Conservation (phyloP, 2,797 vertebrate genomes). For the Lacerta viridis region DNA sequence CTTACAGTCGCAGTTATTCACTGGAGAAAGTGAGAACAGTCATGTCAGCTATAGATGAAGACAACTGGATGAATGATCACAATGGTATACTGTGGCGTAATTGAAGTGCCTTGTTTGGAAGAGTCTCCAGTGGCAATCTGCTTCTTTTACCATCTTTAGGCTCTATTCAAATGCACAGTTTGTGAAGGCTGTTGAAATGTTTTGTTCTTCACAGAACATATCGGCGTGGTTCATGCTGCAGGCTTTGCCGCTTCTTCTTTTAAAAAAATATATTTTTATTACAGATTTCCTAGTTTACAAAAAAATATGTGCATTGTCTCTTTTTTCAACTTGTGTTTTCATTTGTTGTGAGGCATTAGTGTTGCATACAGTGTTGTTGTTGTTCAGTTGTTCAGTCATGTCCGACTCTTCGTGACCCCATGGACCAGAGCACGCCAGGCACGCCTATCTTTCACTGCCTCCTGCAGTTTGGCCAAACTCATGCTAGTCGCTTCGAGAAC, state of each 20-base stretch:
- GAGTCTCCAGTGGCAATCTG: neutral
- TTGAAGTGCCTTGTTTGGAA: neutral
- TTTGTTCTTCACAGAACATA: neutral
- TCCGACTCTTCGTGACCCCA: no score
- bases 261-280: no score
- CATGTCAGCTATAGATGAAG: neutral
- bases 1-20: neutral
- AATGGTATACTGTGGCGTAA: neutral
- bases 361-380: no score
- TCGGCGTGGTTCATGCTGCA: neutral
- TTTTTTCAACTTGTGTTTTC: no score
- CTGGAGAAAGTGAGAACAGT: neutral
- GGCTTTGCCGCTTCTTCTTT: neutral
- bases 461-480: no score
- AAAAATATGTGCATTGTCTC: no score
- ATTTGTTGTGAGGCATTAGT: no score
- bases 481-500: no score
- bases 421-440: no score
- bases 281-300: no score
- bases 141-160: neutral
- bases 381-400: no score
- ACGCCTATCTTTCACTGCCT: no score
- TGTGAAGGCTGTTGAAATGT: neutral
- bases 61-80: neutral
- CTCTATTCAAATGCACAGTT: neutral